Conservation (phyloP, 2,888 invertebrate genomes). For the Lingula anatina region DNA sequence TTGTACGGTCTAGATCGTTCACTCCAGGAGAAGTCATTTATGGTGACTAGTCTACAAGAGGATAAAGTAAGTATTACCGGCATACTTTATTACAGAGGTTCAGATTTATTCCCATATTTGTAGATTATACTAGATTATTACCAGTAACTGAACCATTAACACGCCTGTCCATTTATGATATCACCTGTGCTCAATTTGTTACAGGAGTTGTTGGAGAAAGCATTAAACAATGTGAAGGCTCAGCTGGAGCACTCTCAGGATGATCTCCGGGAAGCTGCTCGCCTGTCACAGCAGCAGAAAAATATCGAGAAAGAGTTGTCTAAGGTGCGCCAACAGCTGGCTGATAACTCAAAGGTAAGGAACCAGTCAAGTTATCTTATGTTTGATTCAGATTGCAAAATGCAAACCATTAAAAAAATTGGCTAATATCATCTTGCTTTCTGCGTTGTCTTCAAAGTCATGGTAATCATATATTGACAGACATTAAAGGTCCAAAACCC, state of each 20-base stretch:
- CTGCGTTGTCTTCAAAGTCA: too few relatives aligned
- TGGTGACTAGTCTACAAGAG: slow-evolving; percentile 67
- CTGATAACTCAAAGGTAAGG: slow-evolving; percentile 84
- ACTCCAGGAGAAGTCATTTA: slow-evolving; percentile 70
- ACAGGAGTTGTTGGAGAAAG: slow-evolving; percentile 46
- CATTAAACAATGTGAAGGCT: slow-evolving; percentile 33
- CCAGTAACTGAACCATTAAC: neutral
- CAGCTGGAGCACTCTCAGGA: slow-evolving; percentile 37
- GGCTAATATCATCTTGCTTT: too few relatives aligned
- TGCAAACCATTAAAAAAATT: too few relatives aligned
- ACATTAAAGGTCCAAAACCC: too few relatives aligned
- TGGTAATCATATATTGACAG: too few relatives aligned
- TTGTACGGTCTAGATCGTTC: slow-evolving; percentile 68
- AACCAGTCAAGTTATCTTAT: too few relatives aligned
- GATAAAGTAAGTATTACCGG: slow-evolving; percentile 69
- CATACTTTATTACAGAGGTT: too few relatives aligned
- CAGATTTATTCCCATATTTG: too few relatives aligned
- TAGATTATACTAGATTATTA: neutral
- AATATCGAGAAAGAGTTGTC: slow-evolving; percentile 74
- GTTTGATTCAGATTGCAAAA: too few relatives aligned
- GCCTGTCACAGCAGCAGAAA: slow-evolving; percentile 66
- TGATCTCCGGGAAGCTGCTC: slow-evolving; percentile 58
- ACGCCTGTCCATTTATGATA: neutral
- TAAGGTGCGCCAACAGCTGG: slow-evolving; percentile 77
- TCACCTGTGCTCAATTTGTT: neutral